Evolutionary conservation across 2,797 vertebrate genomes (phyloP).

Genomic region (Mallotus villosus): DNA sequence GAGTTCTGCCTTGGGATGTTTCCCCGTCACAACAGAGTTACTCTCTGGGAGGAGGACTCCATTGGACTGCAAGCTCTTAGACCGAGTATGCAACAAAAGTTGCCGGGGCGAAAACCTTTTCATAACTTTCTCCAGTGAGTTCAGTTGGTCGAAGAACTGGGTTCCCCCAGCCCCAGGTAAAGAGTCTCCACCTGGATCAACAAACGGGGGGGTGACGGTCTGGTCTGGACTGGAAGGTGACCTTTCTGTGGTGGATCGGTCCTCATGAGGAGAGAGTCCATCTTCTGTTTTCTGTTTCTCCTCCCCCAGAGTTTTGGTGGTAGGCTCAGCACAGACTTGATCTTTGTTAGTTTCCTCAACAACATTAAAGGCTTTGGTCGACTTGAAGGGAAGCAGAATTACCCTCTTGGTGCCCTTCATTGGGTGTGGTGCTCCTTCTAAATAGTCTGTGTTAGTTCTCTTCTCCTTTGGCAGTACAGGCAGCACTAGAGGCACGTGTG

Average conservation of each 20-base stretch:
- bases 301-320: conserved; percentile 48
- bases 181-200: conserved; percentile 34
- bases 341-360: conserved; percentile 51
- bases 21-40: conserved; percentile 5
- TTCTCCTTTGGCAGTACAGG: conserved; percentile 53
- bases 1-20: conserved; percentile 25
- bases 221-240: conserved; percentile 55
- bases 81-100: conserved; percentile 54
- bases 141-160: conserved; percentile 51
- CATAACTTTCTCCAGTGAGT: conserved; percentile 73
- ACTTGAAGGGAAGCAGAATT: conserved; percentile 72
- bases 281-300: conserved; percentile 43
- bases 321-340: conserved; percentile 46
- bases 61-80: conserved; percentile 51
- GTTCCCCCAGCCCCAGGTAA: not conserved
- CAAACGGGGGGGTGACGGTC: conserved; percentile 41
- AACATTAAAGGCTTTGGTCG: conserved; percentile 53
- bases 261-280: conserved; percentile 31
- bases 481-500: conserved; percentile 66
- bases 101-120: conserved; percentile 67
- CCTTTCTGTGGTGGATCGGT: conserved; percentile 41
- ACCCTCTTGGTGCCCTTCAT: conserved; percentile 66
- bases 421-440: conserved; percentile 43
- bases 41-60: conserved; percentile 24
- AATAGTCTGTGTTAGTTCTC: conserved; percentile 25